Percentiles rank a stretch among this genome's conserved stretches.
phyloP scores from a whole-genome alignment of 2,797 vertebrate genomes.

The Girardinus metallicus region DNA sequence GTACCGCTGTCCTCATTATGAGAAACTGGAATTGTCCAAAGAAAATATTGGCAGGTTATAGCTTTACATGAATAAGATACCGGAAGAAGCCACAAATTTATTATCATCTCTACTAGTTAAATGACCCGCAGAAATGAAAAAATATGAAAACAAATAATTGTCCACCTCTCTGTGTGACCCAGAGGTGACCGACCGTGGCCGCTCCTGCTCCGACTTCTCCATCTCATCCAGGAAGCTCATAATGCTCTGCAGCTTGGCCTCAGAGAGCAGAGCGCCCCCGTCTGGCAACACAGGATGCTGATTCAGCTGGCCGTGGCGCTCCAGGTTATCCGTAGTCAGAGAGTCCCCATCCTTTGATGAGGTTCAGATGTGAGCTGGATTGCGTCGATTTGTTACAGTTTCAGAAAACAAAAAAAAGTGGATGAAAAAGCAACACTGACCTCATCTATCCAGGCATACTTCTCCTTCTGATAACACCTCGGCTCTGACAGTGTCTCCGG shows the following conservation, averaged over 20 bases:
- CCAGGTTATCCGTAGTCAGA: slow-evolving; percentile 91
- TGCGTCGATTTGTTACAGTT: background rate
- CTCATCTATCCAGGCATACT: slow-evolving; percentile 87
- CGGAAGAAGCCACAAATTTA: background rate
- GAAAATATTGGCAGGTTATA: background rate
- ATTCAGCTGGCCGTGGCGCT: slow-evolving; percentile 87
- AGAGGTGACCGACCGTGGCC: slow-evolving; percentile 83
- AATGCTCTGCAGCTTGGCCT: slow-evolving; percentile 94
- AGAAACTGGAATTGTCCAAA: background rate
- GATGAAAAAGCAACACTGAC: slow-evolving; percentile 59
- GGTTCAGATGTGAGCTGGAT: background rate
- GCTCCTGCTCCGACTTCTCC: slow-evolving; percentile 91
- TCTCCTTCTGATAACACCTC: slow-evolving; percentile 81
- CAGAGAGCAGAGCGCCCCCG: slow-evolving; percentile 87
- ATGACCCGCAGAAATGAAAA: background rate
- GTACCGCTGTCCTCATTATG: background rate
- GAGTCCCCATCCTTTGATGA: slow-evolving; percentile 81
- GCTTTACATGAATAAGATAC: background rate
- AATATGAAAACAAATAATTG: background rate
- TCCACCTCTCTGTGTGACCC: slow-evolving; percentile 84
- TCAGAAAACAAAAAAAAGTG: background rate
- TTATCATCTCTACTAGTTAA: background rate
- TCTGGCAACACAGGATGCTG: slow-evolving; percentile 74
- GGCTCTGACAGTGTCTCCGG: slow-evolving; percentile 82
- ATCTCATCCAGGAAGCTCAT: slow-evolving; percentile 96